Base-by-base conservation (phyloP, 2,888 invertebrate species). In the Dione juno region DNA sequence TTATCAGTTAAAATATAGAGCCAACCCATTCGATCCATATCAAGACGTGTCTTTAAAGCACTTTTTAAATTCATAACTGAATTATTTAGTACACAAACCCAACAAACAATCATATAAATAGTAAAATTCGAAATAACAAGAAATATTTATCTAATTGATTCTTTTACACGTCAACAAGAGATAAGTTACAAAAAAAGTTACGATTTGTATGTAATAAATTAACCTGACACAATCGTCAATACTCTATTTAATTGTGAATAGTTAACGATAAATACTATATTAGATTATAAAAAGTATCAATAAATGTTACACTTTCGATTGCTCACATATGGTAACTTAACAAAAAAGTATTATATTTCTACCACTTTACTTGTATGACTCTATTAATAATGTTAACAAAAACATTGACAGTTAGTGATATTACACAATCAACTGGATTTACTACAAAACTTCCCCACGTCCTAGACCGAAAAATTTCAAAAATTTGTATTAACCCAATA, bases 391-490 rank as follows among this genome's bases (percentile, higher is more conserved):
- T 10, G 50, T 19, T 19, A 50, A 50, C 50, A 50, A 21, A 19
- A 50, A 1, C 8, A 2, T 28, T 48, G 45, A 21, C 41, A 59
- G 14, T 58, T 59, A 16, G 3, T 37, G 13, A 11, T 59, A 13
- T 43, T 16, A 16, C 37, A 63, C 35, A 63, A 50, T 50, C 35
- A 48, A 63, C 3, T 50, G 37, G 8, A 50, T 37, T 63, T 9
- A 48, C 16, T 48, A 37, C 28, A 64, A 35, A 50, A n/a, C 13
- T 7, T 50, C 50, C 50, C 19, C 37, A 64, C 0, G 19, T 64
- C 64, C 48, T 50, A 50, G 64, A 64, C 64, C 50, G 64, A 50
- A 50, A 64, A 50, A 37, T 16, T 13, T 13, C 28, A 10, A 63
- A 16, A 11, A 2, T 35, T n/a, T 28, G 13, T 11, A 37, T 16